Base-by-base conservation (phyloP, 2,113 vertebrate genomes). In the Siniperca knerii region DNA sequence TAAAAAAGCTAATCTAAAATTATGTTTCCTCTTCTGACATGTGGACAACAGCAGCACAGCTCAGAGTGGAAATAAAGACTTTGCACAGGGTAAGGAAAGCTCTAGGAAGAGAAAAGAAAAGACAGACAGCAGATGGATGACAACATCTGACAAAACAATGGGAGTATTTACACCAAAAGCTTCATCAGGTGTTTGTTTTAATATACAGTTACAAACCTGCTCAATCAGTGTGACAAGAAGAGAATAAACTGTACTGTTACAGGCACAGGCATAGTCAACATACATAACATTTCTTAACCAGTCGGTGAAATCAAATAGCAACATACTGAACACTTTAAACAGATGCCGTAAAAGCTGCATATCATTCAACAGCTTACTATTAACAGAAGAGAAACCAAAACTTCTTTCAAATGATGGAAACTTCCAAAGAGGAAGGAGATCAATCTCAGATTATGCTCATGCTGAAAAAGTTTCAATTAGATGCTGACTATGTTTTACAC, bases 1-100 rank as follows among this genome's bases (percentile, higher is more conserved):
- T 79, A 62, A 80, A 75, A 64, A 78, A 61, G 37, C 40, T n/a
- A 35, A 62, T 72, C 52, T 66, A 66, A 69, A 66, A 52, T 8
- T 44, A 35, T 48, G 44, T 66, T 75, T 75, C 54, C 65, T 68
- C 64, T 33, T n/a, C 46, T 35, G 92, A 70, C 78, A 62, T 2
- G 50, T 85, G 76, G 86, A 37, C 71, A 79, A 78, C 72, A 77
- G 82, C 60, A 37, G 68, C 66, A 25, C 54, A 21, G 72, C 72
- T 73, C 76, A 90, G 75, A 40, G 55, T 60, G 84, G 86, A 85
- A 81, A 76, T 62, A 79, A 40, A 77, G 20, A 76, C 35, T 64
- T 12, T 72, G 44, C 11, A 79, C 40, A 58, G 71, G 50, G 52
- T 37, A 88, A 25, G 55, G 21, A 40, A 55, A 84, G 68, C 65